Percentiles rank a stretch among this genome's conserved stretches.
Evolutionary conservation across 2,113 vertebrate genomes (phyloP).

Genomic region (Forbesichthys papilliferus): DNA sequence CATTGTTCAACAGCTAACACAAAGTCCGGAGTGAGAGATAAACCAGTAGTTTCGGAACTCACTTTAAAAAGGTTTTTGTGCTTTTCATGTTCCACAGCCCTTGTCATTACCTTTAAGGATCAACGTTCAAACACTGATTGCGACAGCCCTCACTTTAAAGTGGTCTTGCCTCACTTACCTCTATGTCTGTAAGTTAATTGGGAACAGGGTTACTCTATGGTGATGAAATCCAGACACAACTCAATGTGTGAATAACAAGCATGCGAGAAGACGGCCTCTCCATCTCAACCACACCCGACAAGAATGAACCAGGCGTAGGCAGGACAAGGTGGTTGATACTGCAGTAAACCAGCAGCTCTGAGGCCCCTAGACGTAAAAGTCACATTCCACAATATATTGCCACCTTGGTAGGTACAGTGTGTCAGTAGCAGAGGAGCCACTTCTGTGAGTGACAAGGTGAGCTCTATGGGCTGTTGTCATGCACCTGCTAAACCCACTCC

Average conservation of each 20-base stretch:
- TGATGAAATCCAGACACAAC: constrained; percentile 77
- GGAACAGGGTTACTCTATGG: constrained; percentile 61
- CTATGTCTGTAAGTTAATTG: constrained; percentile 63
- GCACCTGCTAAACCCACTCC: constrained; percentile 68
- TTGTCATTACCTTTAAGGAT: constrained; percentile 62
- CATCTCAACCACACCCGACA: constrained; percentile 45
- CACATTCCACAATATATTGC: constrained; percentile 67
- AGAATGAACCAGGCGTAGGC: constrained; percentile 52
- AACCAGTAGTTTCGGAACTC: constrained; percentile 43
- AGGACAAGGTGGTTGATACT: constrained; percentile 27
- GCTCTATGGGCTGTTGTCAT: constrained; percentile 60
- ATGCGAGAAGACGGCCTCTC: constrained; percentile 26
- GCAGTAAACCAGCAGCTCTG: constrained; percentile 44
- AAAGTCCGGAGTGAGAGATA: constrained; percentile 26
- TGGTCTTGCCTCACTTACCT: constrained; percentile 70
- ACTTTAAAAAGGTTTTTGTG: constrained; percentile 31
- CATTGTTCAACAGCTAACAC: constrained; percentile 30
- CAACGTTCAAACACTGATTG: constrained; percentile 60
- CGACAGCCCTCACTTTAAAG: constrained; percentile 69
- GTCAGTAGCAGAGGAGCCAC: constrained; percentile 39
- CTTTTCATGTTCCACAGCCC: constrained; percentile 56
- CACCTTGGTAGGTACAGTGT: constrained; percentile 43
- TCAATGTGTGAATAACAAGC: constrained; percentile 24
- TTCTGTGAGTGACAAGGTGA: constrained; percentile 64
- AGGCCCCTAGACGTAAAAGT: constrained; percentile 62